These are phyloP conservation scores for Amiota minor DNA, from an alignment of 2,888 invertebrate species.

Conservation along the genomic window DNA sequence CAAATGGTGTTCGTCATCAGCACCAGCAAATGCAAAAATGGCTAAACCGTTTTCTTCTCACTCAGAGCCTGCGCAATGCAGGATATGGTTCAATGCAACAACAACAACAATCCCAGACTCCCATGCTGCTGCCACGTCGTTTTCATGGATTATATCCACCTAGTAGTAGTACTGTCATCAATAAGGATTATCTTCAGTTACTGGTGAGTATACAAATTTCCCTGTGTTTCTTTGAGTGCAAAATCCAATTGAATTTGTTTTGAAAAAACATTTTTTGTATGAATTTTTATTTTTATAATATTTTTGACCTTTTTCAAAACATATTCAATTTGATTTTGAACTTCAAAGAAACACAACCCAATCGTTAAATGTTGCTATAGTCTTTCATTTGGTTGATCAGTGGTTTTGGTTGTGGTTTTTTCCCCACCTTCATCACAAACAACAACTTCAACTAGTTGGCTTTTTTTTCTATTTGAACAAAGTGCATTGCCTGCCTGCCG, in stretches of 20 bases:
- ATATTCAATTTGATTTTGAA: conserved; percentile 7
- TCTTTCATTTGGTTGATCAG: background rate
- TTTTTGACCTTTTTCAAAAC: no score
- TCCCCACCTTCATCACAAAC: background rate
- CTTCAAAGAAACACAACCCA: background rate
- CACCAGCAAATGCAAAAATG: conserved; percentile 66
- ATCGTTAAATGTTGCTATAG: conserved; percentile 10
- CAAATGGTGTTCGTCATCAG: conserved; percentile 64
- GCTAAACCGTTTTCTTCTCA: conserved; percentile 63
- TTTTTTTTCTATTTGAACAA: conserved; percentile 38
- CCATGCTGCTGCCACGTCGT: conserved; percentile 49
- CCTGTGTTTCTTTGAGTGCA: no score
- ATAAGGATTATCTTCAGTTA: conserved; percentile 58
- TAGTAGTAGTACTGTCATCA: conserved; percentile 31
- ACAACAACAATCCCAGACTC: conserved; percentile 16
- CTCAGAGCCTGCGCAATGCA: conserved; percentile 50
- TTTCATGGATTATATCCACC: conserved; percentile 59
- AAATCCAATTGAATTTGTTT: background rate
- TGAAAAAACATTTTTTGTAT: no score
- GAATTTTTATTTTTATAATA: no score
- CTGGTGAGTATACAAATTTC: conserved; percentile 59
- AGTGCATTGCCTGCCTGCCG: conserved; percentile 56
- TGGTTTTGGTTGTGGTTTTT: conserved; percentile 15
- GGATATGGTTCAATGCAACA: conserved; percentile 34
- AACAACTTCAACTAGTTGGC: conserved; percentile 36